Base-by-base conservation (phyloP, 2,113 vertebrate species). In the Apteryx owenii region DNA sequence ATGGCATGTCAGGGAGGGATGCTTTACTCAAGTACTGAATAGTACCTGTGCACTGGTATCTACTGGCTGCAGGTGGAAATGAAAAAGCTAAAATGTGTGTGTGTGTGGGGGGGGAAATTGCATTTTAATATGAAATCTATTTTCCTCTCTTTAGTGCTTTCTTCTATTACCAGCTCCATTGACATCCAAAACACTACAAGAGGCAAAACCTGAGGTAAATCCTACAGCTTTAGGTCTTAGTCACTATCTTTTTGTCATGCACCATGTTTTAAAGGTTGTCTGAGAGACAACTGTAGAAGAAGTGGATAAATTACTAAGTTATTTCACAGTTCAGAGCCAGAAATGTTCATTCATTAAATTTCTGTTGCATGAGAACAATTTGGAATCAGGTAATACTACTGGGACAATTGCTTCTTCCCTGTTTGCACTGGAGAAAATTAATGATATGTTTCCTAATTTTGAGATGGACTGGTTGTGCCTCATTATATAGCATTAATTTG, bases 391-490 rank as follows among this genome's bases (percentile, higher is more conserved):
- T 7, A 66, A 7, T 28, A 6, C 54, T 40, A 33, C 23, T 2
- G 2, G 29, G 26, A 54, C 20, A 66, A 29, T 9, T 2, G 3
- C 82, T 70, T 69, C 44, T 61, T 81, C 21, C 36, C 2, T 0
- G 4, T 72, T 89, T 72, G 5, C 4, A 29, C 53, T 72, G 48
- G 42, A 56, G 10, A 33, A 93, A 78, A 90, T 17, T 6, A 75
- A 26, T 10, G 69, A 75, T 6, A 23, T 3, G 17, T 69, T 86
- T 84, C 26, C 60, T 64, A n/a, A 25, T 53, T 85, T 29, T 72
- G 7, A 23, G 78, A 36, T 46, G 65, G 26, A 28, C 21, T 1
- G 0, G 2, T 53, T 0, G 0, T 69, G 38, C 17, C 25, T 70
- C 3, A 3, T 68, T 20, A 21, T 58, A 14, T 38, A 76, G 42